phyloP scores from a whole-genome alignment of 2,888 invertebrate genomes.

The Muscina levida region DNA sequence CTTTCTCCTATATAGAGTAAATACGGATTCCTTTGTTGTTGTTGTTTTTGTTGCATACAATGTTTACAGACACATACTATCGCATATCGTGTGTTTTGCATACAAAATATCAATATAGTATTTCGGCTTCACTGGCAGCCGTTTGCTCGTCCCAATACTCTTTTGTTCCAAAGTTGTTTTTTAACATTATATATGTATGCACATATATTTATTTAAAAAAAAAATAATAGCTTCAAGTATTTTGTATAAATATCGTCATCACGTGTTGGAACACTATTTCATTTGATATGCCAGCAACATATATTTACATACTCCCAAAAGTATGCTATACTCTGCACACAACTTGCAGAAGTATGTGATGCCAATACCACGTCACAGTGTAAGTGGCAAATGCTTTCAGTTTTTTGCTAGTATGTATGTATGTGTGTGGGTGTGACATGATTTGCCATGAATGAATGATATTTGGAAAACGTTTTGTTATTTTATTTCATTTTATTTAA shows the following conservation, averaged over 20 bases:
- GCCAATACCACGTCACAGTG: neutral
- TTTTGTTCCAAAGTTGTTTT: neutral
- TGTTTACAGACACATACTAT: slow-evolving; percentile 26
- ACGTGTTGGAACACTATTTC: slow-evolving; percentile 58
- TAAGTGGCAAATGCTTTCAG: slow-evolving; percentile 5
- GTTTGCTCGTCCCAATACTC: neutral
- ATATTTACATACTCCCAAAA: slow-evolving; percentile 45
- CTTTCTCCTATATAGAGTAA: neutral
- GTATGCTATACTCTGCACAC: slow-evolving; percentile 42
- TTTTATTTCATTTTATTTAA: slow-evolving; percentile 41
- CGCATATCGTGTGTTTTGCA: slow-evolving; percentile 53
- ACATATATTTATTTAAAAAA: slow-evolving; percentile 21
- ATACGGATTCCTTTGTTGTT: slow-evolving; percentile 28
- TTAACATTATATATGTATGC: neutral
- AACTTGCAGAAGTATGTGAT: neutral
- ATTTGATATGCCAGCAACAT: slow-evolving; percentile 59
- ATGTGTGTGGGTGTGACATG: neutral
- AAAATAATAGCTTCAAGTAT: slow-evolving; percentile 50
- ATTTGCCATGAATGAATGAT: slow-evolving; percentile 43
- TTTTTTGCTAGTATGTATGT: slow-evolving; percentile 7
- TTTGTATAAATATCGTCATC: slow-evolving; percentile 59
- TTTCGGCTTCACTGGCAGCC: slow-evolving; percentile 32
- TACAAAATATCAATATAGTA: slow-evolving; percentile 54
- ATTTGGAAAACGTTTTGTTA: slow-evolving; percentile 62
- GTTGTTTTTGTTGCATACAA: slow-evolving; percentile 33